Base-by-base conservation (phyloP, 2,113 vertebrate genomes). In the Struthidea cinerea region DNA sequence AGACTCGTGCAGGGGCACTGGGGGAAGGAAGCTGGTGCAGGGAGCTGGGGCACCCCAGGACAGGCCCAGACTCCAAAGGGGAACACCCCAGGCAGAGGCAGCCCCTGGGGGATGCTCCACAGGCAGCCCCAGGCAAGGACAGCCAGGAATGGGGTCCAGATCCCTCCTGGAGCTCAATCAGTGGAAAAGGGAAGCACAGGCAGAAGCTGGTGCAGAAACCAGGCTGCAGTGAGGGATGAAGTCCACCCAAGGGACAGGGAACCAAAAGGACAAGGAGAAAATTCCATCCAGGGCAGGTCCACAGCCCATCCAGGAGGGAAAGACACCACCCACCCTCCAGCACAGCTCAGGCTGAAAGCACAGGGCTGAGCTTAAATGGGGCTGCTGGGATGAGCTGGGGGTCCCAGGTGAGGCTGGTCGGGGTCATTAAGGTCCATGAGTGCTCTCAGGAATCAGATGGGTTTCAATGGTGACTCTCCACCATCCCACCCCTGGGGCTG, bases 281-380 rank as follows among this genome's bases (percentile, higher is more conserved):
- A 41, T 23, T 21, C 35, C 24, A 41, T 8, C n/a, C 37, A 77
- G 33, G 1, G 1, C 0, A n/a, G 2, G 6, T 10, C 16, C 24
- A 18, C 0, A 0, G 35, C 11, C 20, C 39, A 89, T 3, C 22
- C 32, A 73, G 26, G 16, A 35, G 33, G 7, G 14, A 75, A 42
- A 11, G 7, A 20, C 1, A 16, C 42, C 42, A 7, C 42, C 42
- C 42, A 44, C 42, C 15, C 42, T 42, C 4, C 5, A 13, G 2
- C 33, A 33, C 1, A 42, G 15, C 70, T 47, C 7, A 27, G 13
- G 7, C 7, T 70, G 0, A 33, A 4, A 6, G 3, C 11, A 17
- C 37, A 33, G 13, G 26, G 18, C 53, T 80, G 67, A 55, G 41
- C 33, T 80, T 42, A 76, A 63, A 9, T 42, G 2, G 2, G 20